Percentiles rank a stretch among this genome's conserved stretches.
These are phyloP conservation scores for Myocastor coypus DNA, from an alignment of 2,113 vertebrate genomes.

Conservation along the genomic window DNA sequence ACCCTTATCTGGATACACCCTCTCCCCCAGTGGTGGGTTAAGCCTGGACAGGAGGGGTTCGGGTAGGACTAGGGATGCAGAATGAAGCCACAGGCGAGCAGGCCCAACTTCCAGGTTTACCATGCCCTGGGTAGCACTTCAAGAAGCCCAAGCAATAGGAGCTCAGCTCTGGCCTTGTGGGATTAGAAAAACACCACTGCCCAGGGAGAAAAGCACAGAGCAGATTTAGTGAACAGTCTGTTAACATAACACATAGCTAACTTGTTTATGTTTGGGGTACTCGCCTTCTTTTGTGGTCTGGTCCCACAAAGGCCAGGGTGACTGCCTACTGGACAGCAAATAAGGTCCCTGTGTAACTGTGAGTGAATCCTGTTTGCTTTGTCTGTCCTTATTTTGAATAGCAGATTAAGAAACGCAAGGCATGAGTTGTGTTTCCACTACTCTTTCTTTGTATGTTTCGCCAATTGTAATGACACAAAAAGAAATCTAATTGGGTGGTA, in stretches of 20 bases:
- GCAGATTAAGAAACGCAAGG: background rate
- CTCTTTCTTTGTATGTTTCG: background rate
- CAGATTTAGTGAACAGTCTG: background rate
- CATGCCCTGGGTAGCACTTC: background rate
- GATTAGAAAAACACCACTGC: background rate
- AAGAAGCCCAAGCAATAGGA: background rate
- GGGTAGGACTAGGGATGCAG: background rate
- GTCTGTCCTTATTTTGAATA: background rate
- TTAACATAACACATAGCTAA: background rate
- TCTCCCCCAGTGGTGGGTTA: background rate
- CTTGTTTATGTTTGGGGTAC: background rate
- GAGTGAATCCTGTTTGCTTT: background rate
- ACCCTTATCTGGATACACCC: background rate
- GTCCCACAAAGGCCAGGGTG: background rate
- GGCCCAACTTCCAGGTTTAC: background rate
- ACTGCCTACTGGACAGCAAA: background rate
- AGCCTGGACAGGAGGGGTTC: background rate
- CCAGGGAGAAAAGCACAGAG: background rate
- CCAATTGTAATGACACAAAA: background rate
- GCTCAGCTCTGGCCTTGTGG: background rate
- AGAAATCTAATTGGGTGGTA: background rate
- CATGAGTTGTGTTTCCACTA: background rate
- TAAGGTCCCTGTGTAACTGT: background rate
- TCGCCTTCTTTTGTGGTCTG: background rate
- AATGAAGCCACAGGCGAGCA: background rate